A percentile compares a stretch with the other conserved stretches of the same genome.
Evolutionary conservation across 2,113 vertebrate species (phyloP).

Genomic region (Ciconia maguari): DNA sequence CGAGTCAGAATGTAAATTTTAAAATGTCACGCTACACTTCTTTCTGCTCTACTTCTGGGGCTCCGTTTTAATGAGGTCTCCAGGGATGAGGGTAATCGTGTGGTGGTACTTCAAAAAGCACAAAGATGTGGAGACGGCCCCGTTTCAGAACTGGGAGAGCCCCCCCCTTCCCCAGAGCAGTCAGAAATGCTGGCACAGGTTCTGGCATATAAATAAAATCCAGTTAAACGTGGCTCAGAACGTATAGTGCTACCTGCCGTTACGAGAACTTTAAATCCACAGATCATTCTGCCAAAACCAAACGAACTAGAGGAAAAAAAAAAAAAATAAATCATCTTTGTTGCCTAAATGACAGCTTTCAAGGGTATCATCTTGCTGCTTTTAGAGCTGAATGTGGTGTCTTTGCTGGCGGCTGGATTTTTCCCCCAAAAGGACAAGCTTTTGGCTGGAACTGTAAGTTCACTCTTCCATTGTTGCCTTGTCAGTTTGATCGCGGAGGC

Average conservation of each 20-base stretch:
- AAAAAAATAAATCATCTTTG: background rate
- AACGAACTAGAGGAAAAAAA: background rate
- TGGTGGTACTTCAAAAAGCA: background rate
- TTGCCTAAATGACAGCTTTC: background rate
- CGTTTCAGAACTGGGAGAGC: background rate
- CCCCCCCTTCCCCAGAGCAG: background rate
- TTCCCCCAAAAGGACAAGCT: background rate
- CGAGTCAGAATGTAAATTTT: background rate
- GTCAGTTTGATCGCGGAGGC: background rate
- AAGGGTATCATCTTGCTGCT: background rate
- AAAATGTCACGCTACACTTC: background rate
- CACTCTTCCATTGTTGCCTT: background rate
- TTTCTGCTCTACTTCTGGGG: background rate
- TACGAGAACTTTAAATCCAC: background rate
- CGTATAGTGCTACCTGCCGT: background rate
- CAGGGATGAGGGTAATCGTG: background rate
- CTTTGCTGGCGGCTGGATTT: background rate
- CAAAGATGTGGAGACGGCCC: background rate
- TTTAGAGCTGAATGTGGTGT: fast-evolving
- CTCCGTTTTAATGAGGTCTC: slow-evolving; percentile 33
- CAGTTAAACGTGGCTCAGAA: background rate
- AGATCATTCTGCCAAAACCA: background rate
- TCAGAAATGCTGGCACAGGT: background rate
- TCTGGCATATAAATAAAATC: background rate
- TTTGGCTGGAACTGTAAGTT: background rate